Percentiles rank a stretch among this genome's conserved stretches.
Conservation (phyloP, 1,140 invertebrate species). For the Meloidogyne exigua region DNA sequence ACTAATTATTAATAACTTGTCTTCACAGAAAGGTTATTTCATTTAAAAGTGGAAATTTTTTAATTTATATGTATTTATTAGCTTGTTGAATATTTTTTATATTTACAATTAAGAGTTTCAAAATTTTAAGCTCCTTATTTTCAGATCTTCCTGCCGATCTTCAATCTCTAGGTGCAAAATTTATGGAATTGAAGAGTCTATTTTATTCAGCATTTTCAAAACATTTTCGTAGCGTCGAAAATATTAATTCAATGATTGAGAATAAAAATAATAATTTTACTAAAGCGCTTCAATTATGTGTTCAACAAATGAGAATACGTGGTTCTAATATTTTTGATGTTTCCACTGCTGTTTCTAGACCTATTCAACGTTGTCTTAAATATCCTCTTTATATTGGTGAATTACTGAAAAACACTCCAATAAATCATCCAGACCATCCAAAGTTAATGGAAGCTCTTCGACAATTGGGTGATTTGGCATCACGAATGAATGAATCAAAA, state of each 20-base stretch:
- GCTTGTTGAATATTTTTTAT: background rate
- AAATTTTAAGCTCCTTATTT: background rate
- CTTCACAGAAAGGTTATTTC: slow-evolving; percentile 21
- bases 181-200: slow-evolving; percentile 49
- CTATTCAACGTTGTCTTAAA: slow-evolving; percentile 56
- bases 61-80: background rate
- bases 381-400: slow-evolving; percentile 57
- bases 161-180: slow-evolving; percentile 38
- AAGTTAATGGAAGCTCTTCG: slow-evolving; percentile 54
- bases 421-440: slow-evolving; percentile 54
- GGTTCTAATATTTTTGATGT: slow-evolving; percentile 54
- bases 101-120: too few relatives aligned
- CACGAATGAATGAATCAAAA: slow-evolving; percentile 59
- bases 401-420: slow-evolving; percentile 49
- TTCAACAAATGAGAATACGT: slow-evolving; percentile 42
- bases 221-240: slow-evolving; percentile 52
- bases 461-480: slow-evolving; percentile 51
- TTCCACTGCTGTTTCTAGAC: slow-evolving; percentile 49
- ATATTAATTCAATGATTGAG: slow-evolving; percentile 49
- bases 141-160: slow-evolving; percentile 32
- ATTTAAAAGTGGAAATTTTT: slow-evolving; percentile 12
- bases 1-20: slow-evolving; percentile 32
- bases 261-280: slow-evolving; percentile 44
- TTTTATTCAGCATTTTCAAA: slow-evolving; percentile 51
- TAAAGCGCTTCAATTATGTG: slow-evolving; percentile 38